phyloP scores from a whole-genome alignment of 2,797 vertebrate genomes.

The Pelobates cultripes region DNA sequence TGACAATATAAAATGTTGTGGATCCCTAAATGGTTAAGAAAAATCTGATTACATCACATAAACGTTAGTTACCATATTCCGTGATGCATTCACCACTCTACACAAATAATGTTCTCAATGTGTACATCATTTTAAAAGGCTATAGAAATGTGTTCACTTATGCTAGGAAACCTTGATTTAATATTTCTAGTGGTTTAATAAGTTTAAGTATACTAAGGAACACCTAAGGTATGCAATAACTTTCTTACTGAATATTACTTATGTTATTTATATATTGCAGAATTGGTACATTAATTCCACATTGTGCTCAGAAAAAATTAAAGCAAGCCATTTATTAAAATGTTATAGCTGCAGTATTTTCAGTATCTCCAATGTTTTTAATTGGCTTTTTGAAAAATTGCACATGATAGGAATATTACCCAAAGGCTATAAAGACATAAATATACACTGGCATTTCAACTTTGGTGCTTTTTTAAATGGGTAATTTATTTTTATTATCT shows the following conservation, averaged over 20 bases:
- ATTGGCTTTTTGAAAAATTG: constrained; percentile 79
- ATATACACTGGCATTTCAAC: constrained; percentile 73
- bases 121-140: too few species aligned
- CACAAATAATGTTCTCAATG: too few species aligned
- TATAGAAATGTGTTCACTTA: too few species aligned
- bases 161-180: constrained; percentile 12
- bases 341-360: constrained; percentile 66
- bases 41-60: too few species aligned
- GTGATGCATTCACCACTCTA: too few species aligned
- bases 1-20: too few species aligned
- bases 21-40: too few species aligned
- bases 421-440: constrained; percentile 76
- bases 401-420: constrained; percentile 72
- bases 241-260: constrained; percentile 74
- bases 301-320: constrained; percentile 61
- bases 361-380: constrained; percentile 72
- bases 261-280: constrained; percentile 77
- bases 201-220: constrained; percentile 69
- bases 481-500: constrained; percentile 66
- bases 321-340: constrained; percentile 71
- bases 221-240: constrained; percentile 64
- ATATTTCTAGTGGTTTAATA: constrained; percentile 57
- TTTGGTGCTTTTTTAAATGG: constrained; percentile 71
- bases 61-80: too few species aligned
- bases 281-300: constrained; percentile 74